Conservation (phyloP, 2,797 vertebrate species). For the Sarcoramphus papa region DNA sequence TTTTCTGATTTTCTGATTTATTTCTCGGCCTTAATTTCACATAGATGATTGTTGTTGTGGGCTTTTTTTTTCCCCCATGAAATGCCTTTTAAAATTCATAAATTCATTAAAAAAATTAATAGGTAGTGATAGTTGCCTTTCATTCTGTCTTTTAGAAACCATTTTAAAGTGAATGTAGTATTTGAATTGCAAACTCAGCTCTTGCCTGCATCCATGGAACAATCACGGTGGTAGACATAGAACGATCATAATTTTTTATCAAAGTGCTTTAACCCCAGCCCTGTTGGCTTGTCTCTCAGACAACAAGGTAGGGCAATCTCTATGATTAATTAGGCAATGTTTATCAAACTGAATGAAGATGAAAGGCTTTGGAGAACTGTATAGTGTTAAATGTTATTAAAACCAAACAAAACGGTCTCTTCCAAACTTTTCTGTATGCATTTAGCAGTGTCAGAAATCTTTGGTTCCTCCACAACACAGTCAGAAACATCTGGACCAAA, state of each 20-base stretch:
- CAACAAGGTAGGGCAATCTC: not conserved
- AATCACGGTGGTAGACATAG: not conserved
- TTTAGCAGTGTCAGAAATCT: not conserved
- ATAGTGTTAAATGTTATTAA: not conserved
- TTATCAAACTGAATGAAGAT: not conserved
- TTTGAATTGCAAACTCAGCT: slow-evolving; percentile 38
- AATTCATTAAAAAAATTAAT: slow-evolving; percentile 1
- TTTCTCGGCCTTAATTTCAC: not conserved
- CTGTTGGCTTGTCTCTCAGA: not conserved
- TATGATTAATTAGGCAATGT: not conserved
- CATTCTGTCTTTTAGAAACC: not conserved
- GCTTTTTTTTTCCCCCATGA: not conserved
- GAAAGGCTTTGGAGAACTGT: not conserved
- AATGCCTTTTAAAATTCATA: slow-evolving; percentile 17
- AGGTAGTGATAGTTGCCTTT: not conserved
- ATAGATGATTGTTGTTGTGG: not conserved
- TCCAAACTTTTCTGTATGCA: not conserved
- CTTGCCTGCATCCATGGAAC: not conserved
- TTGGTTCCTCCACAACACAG: not conserved
- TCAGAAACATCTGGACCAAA: not conserved
- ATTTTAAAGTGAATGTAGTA: not conserved
- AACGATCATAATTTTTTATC: not conserved
- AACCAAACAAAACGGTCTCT: not conserved
- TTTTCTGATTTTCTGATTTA: not conserved
- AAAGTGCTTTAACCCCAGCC: not conserved